A percentile compares a stretch with the other conserved stretches of the same genome.
phyloP scores from a whole-genome alignment of 2,797 vertebrate species.

The Tapirus indicus region DNA sequence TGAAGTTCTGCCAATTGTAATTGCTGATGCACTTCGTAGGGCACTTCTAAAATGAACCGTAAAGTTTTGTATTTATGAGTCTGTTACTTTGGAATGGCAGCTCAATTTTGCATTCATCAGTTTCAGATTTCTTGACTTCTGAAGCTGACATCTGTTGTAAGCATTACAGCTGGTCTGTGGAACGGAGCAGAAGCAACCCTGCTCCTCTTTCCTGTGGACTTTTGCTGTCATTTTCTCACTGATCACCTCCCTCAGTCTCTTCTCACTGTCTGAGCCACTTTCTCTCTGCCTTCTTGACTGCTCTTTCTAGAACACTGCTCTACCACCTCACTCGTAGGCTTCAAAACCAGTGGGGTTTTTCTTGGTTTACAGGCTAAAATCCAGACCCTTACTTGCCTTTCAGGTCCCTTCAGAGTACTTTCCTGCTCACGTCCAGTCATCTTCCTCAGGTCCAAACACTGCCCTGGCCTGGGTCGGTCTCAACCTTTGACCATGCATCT shows the following conservation, averaged over 20 bases:
- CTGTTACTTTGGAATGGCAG: neutral
- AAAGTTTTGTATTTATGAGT: neutral
- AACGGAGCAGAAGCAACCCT: neutral
- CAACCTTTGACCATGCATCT: neutral
- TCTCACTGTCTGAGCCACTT: neutral
- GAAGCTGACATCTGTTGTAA: neutral
- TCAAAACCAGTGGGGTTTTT: neutral
- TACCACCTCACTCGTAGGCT: neutral
- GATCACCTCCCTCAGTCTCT: no score
- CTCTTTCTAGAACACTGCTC: neutral
- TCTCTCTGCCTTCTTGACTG: neutral
- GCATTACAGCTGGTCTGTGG: neutral
- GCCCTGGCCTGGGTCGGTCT: neutral
- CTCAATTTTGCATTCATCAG: neutral
- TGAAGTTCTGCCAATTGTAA: conserved; percentile 47
- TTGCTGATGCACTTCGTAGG: neutral
- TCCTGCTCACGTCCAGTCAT: neutral
- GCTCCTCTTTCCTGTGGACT: neutral
- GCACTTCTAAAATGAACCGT: neutral
- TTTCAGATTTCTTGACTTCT: neutral
- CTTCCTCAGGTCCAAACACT: neutral
- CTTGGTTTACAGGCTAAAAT: neutral
- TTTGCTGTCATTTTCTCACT: neutral
- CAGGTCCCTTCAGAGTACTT: neutral
- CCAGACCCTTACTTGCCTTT: neutral